Percentiles rank a stretch among this genome's conserved stretches.
These are phyloP conservation scores for Torymus tubicola DNA, from an alignment of 2,888 invertebrate species.

Conservation along the genomic window DNA sequence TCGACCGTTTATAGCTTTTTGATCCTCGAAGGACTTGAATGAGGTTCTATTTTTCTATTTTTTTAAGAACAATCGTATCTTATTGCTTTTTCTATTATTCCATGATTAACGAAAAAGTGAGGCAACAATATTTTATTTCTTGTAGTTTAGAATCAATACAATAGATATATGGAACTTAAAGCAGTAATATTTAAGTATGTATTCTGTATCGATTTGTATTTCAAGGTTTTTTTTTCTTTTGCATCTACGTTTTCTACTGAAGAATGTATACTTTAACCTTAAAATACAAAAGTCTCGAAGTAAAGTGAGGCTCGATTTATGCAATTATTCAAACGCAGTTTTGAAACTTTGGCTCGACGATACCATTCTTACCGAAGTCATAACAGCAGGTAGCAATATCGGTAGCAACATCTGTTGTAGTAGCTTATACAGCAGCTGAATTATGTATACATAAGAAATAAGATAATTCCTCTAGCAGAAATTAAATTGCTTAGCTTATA, in stretches of 20 bases:
- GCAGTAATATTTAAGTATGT: too few species aligned
- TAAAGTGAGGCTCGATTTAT: too few species aligned
- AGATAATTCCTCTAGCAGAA: conserved; percentile 37
- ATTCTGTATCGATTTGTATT: too few species aligned
- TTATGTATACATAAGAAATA: conserved; percentile 30
- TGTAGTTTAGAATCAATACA: too few species aligned
- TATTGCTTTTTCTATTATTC: too few species aligned
- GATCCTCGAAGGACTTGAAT: conserved; percentile 9
- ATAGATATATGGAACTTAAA: too few species aligned
- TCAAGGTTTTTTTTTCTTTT: too few species aligned
- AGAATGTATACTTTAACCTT: too few species aligned
- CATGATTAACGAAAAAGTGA: too few species aligned
- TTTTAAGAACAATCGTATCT: background rate
- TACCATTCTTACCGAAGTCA: conserved; percentile 63
- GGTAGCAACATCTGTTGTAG: conserved; percentile 58
- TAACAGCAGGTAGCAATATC: conserved; percentile 60
- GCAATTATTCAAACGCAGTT: conserved; percentile 24
- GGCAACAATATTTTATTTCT: too few species aligned
- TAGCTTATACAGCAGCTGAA: conserved; percentile 36
- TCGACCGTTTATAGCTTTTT: background rate
- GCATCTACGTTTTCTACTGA: too few species aligned
- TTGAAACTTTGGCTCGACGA: conserved; percentile 47
- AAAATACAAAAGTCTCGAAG: too few species aligned
- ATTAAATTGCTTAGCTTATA: conserved; percentile 35
- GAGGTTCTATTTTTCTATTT: background rate